Evolutionary conservation across 1,140 invertebrate species (phyloP), one percentile per base, ranked within the genome.

Genomic region (Drosophila pseudoobscura): DNA sequence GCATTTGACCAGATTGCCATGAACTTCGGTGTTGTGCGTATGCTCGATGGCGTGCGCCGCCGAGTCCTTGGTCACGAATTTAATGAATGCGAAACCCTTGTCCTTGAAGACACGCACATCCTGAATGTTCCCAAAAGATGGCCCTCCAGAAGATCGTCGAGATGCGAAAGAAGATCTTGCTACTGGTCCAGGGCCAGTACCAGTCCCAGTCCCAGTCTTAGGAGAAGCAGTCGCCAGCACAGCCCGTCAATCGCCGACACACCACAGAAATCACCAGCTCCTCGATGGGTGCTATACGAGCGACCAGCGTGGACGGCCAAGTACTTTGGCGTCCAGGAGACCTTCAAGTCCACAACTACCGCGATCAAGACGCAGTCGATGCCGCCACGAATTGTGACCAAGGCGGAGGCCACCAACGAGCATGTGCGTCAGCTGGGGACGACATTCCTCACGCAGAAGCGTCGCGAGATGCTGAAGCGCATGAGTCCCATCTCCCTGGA

Each of bases 281-380:
- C 35, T 17, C 49, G 0, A 0, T 57, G 49, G 4, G n/a, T 2
- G 35, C 35, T 13, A 1, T 5, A 24, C 35, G 44, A 11, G 15
- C 80, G n/a, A 17, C 60, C 1, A 15, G 49, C 4, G 82, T 91
- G n/a, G 78, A 89, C 53, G 80, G 90, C 87, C 51, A 91, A 90
- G 52, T 91, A 80, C 49, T 91, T 91, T 62, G 90, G 90, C 1
- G 44, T 79, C 0, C 66, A 74, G 29, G 75, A 79, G 9, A 59
- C 29, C 50, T 60, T 24, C 29, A 53, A n/a, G 3, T 57, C 58
- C 13, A 68, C 74, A 7, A 69, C 79, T 3, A 72, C 63, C 6
- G 26, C 74, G 35, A n/a, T 71, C 20, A 80, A 65, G 47, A 66
- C 71, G 0, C 39, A 52, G 6, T 63, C 72, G 29, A 56, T 80